Evolutionary conservation across 1,140 invertebrate species (phyloP), one percentile per base, ranked within the genome.

Genomic region (Marisa cornuarietis): DNA sequence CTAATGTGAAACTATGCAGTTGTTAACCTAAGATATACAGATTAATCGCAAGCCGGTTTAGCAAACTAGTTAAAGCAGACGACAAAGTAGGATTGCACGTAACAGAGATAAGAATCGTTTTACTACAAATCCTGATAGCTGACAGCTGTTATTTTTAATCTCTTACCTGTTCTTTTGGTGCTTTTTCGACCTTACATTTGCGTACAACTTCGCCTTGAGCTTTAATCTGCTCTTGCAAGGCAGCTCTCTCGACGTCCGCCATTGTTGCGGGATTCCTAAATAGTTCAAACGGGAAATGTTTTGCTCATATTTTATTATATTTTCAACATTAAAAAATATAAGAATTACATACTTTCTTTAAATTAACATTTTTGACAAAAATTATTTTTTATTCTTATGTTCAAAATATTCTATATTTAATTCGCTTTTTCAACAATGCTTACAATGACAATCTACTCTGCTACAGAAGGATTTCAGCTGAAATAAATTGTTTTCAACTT

Each of bases 131-230:
- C 24, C 52, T 42, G 22, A 9, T 22, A 63, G 13, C 14, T 66
- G 20, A 9, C 26, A 49, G 6, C 14, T 65, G 42, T 49, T 49
- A 31, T 22, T 22, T 6, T 81, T 61, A 62, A 54, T n/a, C 42
- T 83, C 78, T 63, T 74, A 89, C 87, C 86, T 87, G 73, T 73
- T 86, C 86, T 81, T 86, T 85, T 52, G 94, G 93, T 88, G 95
- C 95, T 90, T 96, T 96, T 20, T 94, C 93, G 82, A 94, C 92
- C 92, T 97, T 97, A 79, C 96, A 91, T 91, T 95, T 94, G 88
- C 95, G 91, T 16, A 97, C 95, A 82, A 95, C 85, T 90, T 96
- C 95, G 94, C 92, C 88, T 79, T 96, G 96, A 84, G 93, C 90
- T 92, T 95, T 95, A 82, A 96, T 95, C 92, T 93, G 92, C 88